Percentiles rank a stretch among this genome's conserved stretches.
These are phyloP conservation scores for Paraescarpia echinospica DNA, from an alignment of 1,140 invertebrate genomes.

Conservation along the genomic window DNA sequence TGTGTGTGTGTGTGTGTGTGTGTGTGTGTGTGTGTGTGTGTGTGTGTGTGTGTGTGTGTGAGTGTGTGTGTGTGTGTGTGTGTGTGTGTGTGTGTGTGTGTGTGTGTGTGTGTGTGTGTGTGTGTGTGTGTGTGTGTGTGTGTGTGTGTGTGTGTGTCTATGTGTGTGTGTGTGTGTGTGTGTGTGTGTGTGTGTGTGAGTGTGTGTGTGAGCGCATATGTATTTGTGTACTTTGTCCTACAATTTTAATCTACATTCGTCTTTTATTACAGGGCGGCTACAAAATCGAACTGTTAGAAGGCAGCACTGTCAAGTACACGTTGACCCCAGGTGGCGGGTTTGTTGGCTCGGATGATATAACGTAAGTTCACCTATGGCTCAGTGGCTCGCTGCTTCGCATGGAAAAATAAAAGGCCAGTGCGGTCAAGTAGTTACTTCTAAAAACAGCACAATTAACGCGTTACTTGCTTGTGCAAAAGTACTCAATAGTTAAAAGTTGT, in stretches of 20 bases:
- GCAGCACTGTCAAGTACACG: constrained; percentile 70
- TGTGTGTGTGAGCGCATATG: not conserved
- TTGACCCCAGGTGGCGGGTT: constrained; percentile 73
- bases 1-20: constrained; percentile 14
- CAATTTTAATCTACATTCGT: not conserved
- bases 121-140: constrained; percentile 17
- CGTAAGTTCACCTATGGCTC: constrained; percentile 61
- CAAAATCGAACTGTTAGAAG: constrained; percentile 73
- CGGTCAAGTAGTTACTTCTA: not conserved
- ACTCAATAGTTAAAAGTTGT: not conserved
- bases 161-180: constrained; percentile 9
- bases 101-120: constrained; percentile 14
- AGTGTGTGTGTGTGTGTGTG: constrained; percentile 11
- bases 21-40: constrained; percentile 12
- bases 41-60: constrained; percentile 14
- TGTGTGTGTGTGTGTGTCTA: not conserved
- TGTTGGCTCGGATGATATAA: constrained; percentile 74
- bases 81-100: constrained; percentile 14
- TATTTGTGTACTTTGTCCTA: not conserved
- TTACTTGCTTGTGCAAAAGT: not conserved
- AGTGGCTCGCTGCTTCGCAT: not conserved
- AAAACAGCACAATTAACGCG: not conserved
- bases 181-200: constrained; percentile 14
- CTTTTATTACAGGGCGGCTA: constrained; percentile 74
- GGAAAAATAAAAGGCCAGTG: too few species aligned